Base-by-base conservation (phyloP, 2,888 invertebrate genomes). In the Myopa testacea region DNA sequence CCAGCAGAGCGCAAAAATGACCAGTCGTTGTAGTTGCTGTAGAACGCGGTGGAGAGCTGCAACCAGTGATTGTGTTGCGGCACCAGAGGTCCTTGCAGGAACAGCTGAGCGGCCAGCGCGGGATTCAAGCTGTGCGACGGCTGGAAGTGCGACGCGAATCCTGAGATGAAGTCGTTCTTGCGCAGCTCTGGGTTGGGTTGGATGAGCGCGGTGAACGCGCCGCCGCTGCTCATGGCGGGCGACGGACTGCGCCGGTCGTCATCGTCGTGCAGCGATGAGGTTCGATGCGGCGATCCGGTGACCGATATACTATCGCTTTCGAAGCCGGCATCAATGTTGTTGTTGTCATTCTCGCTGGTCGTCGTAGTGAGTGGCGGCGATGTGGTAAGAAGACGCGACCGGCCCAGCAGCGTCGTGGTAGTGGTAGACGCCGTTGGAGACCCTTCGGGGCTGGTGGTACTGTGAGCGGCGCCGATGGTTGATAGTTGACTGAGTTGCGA, bases 31-130 rank as follows among this genome's bases (percentile, higher is more conserved):
- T 90, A 90, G 78, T 91, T 92, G 50, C 93, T 93, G 85, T 95
- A 95, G 1, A 65, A 65, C 4, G 65, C 65, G 14, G 65, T 65
- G 38, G 65, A 65, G 1, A 95, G 90, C 84, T 95, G 95, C 0
- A 95, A 88, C 95, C 94, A 95, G 79, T 94, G 94, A 58, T 93
- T 93, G 7, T 94, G 94, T 1, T 94, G 94, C 1, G 94, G 95
- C 80, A 95, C 88, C 16, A 95, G 89, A 0, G 94, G 94, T 5
- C 94, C 92, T 85, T 95, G 94, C 58, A 95, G 90, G 85, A 95
- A 94, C 72, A 95, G 89, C 86, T 94, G 94, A 0, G 94, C 94
- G 0, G 94, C 94, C 83, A 92, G 83, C 3, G 92, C 91, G 62
- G 91, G 91, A 86, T 91, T 91, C 82, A 92, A 91, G 70, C 90